These are phyloP conservation scores for Agriopis aurantiaria DNA, from an alignment of 2,888 invertebrate genomes.

Conservation along the genomic window DNA sequence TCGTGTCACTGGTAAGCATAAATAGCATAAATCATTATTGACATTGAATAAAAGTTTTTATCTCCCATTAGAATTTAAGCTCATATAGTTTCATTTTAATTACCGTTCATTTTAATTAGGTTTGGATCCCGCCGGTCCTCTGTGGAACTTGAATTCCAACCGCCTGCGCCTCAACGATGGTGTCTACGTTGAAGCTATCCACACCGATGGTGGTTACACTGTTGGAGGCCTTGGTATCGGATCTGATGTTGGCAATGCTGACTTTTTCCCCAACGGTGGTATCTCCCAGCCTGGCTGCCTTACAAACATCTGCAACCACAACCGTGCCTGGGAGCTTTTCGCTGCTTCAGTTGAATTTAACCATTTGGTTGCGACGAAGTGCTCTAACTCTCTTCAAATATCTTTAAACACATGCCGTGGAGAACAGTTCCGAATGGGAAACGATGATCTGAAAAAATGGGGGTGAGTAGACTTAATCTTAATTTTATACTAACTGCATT, in stretches of 20 bases:
- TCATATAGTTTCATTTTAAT: constrained; percentile 8
- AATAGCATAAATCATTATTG: neutral
- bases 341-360: constrained; percentile 61
- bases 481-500: too few relatives aligned
- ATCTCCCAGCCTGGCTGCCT: constrained; percentile 64
- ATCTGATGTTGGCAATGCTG: constrained; percentile 77
- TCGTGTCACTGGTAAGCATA: constrained; percentile 70
- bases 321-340: constrained; percentile 65
- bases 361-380: constrained; percentile 59
- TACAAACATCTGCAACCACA: constrained; percentile 62
- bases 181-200: constrained; percentile 65
- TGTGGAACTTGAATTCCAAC: constrained; percentile 56
- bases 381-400: constrained; percentile 56
- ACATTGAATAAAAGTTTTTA: neutral
- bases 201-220: constrained; percentile 75
- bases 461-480: constrained; percentile 54
- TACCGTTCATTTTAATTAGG: constrained; percentile 53
- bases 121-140: constrained; percentile 66
- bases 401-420: constrained; percentile 61
- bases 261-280: constrained; percentile 87
- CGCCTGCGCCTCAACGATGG: constrained; percentile 64
- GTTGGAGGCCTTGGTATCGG: constrained; percentile 75
- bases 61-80: neutral
- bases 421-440: constrained; percentile 58
- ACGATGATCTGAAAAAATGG: constrained; percentile 59